Evolutionary conservation across 2,113 vertebrate genomes (phyloP), one percentile per base, ranked within the genome.

Genomic region (Pseudois nayaur): DNA sequence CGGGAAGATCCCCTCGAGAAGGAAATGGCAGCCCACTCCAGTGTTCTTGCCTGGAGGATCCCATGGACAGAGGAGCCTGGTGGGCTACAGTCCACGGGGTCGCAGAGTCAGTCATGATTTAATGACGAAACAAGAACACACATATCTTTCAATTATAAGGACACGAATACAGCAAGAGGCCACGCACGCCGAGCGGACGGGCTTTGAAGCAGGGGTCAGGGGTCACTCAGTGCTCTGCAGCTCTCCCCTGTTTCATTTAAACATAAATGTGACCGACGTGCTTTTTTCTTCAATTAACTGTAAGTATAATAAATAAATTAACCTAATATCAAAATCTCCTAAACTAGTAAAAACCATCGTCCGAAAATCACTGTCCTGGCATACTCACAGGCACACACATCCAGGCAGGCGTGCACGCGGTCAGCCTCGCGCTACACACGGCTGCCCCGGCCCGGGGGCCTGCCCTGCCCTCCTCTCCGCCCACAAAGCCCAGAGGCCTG

Each of bases 341-440:
- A 93, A 89, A 97, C 71, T 48, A 94, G 50, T 6, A 57, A 94
- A 71, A 71, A 71, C n/a, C 67, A 40, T 71, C 5, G 27, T 11
- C 62, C 57, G 55, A 87, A 64, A 95, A 59, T 94, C 5, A 64
- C n/a, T 89, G 50, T 87, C 71, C 76, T 95, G 81, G 60, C 64
- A 76, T 67, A 57, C 79, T 64, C 25, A 64, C 36, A 91, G 86
- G 43, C 71, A 43, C 6, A 25, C 3, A 40, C 67, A 71, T 8
- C 62, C 62, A 17, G 62, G 62, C 62, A 17, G 62, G 62, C 31
- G 4, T 4, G 15, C 62, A 17, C 3, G 4, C 5, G 0, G 67
- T 71, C 5, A 71, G 67, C 67, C n/a, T 40, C 5, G 0, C 0
- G 5, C 19, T 23, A n/a, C 5, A 1, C 3, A 3, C 2, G 0